Evolutionary conservation across 2,888 invertebrate species (phyloP).

Genomic region (Eledone cirrhosa): DNA sequence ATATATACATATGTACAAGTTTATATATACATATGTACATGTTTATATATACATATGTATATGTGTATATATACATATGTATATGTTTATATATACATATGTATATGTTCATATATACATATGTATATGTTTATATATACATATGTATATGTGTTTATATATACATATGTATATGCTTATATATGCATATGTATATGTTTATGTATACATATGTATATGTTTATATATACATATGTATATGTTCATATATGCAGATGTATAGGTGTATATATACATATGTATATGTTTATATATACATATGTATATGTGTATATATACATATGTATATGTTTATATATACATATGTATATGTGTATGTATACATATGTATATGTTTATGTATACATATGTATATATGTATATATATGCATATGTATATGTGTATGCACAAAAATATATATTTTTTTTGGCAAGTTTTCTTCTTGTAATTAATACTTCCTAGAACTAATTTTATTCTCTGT

Average conservation of each 20-base stretch:
- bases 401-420: neutral
- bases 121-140: neutral
- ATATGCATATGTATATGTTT: neutral
- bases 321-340: neutral
- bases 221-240: neutral
- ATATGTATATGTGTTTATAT: neutral
- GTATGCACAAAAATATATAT: neutral
- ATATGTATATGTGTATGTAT: neutral
- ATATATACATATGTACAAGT: neutral
- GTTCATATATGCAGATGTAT: neutral
- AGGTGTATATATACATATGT: neutral
- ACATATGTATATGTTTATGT: neutral
- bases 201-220: neutral
- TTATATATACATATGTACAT: constrained; percentile 4
- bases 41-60: constrained; percentile 11
- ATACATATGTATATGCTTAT: neutral
- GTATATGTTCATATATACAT: neutral
- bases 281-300: neutral
- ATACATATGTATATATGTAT: neutral
- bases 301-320: neutral
- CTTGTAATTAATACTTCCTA: no score
- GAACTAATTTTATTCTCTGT: no score
- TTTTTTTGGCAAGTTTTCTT: no score
- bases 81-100: neutral
- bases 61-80: neutral